A percentile compares a stretch with the other conserved stretches of the same genome.
These are phyloP conservation scores for Vipera ursinii DNA, from an alignment of 2,797 vertebrate genomes.

Conservation along the genomic window DNA sequence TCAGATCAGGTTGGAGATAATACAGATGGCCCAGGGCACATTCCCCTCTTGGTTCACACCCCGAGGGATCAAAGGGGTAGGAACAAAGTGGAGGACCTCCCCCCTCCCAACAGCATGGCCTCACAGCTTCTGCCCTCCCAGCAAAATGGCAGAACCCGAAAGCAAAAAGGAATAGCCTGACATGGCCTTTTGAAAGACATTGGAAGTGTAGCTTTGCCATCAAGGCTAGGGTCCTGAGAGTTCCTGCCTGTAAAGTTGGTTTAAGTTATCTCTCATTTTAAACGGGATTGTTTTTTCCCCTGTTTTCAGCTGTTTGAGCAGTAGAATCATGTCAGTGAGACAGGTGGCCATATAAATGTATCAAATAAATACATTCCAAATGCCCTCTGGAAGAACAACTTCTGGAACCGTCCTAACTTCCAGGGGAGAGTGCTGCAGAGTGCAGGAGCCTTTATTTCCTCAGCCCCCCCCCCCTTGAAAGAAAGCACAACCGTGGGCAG, in stretches of 20 bases:
- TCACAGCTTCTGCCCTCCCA: too few species aligned
- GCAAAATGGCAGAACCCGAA: too few species aligned
- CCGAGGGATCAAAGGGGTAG: too few species aligned
- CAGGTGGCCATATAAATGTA: background rate
- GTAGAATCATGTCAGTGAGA: background rate
- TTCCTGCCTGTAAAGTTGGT: background rate
- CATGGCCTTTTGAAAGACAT: background rate
- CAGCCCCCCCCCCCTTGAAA: background rate
- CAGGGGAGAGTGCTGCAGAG: background rate
- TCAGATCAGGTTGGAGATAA: too few species aligned
- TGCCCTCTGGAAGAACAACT: background rate
- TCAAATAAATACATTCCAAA: background rate
- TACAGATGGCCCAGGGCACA: too few species aligned
- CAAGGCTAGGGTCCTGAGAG: background rate
- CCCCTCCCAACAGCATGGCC: too few species aligned
- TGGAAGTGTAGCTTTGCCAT: background rate
- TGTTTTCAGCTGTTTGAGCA: background rate
- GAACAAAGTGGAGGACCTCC: too few species aligned
- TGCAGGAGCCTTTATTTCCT: background rate
- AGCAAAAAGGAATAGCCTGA: too few species aligned
- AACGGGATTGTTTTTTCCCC: background rate
- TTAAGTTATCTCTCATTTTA: background rate
- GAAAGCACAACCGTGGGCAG: background rate
- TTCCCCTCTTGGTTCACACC: too few species aligned
- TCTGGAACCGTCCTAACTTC: background rate